These are phyloP conservation scores for Pongo pygmaeus DNA, from an alignment of 2,113 vertebrate species.

Conservation along the genomic window DNA sequence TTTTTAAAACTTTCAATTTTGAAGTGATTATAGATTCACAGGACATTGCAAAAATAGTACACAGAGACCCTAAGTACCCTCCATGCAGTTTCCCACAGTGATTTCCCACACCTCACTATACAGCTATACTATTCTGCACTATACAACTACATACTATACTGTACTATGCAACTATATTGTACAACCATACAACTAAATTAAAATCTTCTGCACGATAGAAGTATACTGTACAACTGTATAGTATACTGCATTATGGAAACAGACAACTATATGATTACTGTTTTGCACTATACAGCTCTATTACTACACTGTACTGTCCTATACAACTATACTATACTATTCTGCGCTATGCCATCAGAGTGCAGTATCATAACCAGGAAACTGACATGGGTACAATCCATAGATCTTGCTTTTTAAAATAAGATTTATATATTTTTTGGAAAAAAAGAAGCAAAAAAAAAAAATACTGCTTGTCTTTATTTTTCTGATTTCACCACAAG, in stretches of 20 bases:
- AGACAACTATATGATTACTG: background rate
- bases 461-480: background rate
- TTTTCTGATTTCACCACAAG: background rate
- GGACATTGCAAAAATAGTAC: background rate
- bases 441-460: background rate
- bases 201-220: background rate
- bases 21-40: background rate
- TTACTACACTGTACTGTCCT: background rate
- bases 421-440: background rate
- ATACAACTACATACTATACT: background rate
- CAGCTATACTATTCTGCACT: background rate
- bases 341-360: background rate
- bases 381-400: background rate
- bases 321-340: background rate
- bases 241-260: background rate
- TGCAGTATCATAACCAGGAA: background rate
- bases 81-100: rapidly evolving
- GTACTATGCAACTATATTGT: background rate
- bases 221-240: background rate
- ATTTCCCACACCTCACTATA: no score
- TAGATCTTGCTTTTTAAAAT: background rate
- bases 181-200: background rate
- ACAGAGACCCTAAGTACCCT: background rate
- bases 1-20: background rate
- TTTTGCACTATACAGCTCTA: background rate